Evolutionary conservation across 1,140 invertebrate genomes (phyloP), one percentile per base, ranked within the genome.

Genomic region (Pantala flavescens): DNA sequence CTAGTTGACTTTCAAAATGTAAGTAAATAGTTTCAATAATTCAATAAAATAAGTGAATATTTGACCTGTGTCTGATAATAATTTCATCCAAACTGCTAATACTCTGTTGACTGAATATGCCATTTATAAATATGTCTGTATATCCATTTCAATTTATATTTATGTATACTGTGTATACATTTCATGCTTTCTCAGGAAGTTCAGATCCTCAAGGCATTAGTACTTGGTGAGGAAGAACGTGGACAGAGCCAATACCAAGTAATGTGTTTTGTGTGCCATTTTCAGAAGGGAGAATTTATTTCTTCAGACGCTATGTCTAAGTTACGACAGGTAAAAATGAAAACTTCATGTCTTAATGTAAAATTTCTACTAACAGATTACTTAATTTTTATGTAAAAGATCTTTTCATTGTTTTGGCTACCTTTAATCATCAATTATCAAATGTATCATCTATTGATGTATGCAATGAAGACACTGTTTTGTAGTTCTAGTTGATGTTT

Each of bases 251-350:
- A 94, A 78, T 93, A 93, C 81, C 94, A 97, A 84, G 92, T 93
- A 0, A 88, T 97, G 81, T 98, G 96, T 82, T 98, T 97, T 82
- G 88, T 97, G 0, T 92, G 91, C 77, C 91, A 94, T 80, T 92
- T 96, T 80, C 90, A 90, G 74, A 94, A 94, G 83, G 83, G 81
- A 79, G 90, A 94, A 79, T 97, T 97, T 81, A 97, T 98, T 80
- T 94, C 95, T 0, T 92, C 95, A 19, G 96, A 97, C 84, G 95
- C 95, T 21, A 97, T 98, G 93, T 91, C 94, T n/a, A 97, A 97
- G 84, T 83, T 98, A n/a, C 86, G 95, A 83, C 95, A 97, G 86
- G 94, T 91, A 36, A 36, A 36, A 2, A 5, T 36, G 3, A 5
- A 36, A 9, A 36, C 24, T 71, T 71, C 19, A 11, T n/a, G 23